Base-by-base conservation (phyloP, 2,888 invertebrate genomes). In the Tholera decimalis region DNA sequence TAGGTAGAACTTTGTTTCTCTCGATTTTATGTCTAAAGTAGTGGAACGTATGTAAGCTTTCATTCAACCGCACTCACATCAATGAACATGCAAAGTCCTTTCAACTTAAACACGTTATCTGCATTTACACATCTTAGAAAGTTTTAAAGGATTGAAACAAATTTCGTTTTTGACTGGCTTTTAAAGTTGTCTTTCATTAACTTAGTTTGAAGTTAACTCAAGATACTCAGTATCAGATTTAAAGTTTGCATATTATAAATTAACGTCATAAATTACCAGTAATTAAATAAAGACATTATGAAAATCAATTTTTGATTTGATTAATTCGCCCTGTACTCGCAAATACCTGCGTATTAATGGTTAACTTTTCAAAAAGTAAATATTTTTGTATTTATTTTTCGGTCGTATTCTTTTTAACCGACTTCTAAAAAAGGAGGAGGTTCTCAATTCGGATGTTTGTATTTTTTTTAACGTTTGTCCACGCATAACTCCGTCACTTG, bases 61-160 rank as follows among this genome's bases (percentile, higher is more conserved):
- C 9, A 55, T 69, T 35, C 44, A 54, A 51, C 30, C 51, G 39
- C 49, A 46, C 53, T 57, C 49, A 50, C 49, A 22, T 46, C 43
- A 74, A 50, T 54, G n/a, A 56, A 33, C 20, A 65, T 53, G 51
- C 47, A 50, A 66, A 57, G 30, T 37, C n/a, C 58, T 30, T 61
- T 28, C 13, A 61, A 30, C 49, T 75, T 9, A 18, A 51, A 61
- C 22, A n/a, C 24, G 15, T 41, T 61, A 54, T 75, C 54, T 35
- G 54, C 35, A 74, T 58, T 67, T 46, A 57, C 49, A 56, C 37
- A 57, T 60, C 28, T 15, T 73, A 24, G 28, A 22, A 50, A 59
- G 35, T 35, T 65, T 51, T 33, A 28, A 55, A 35, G 30, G 24
- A 37, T 26, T 35, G 2, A 41, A 39, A 13, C 0, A 9, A 33